Percentiles rank a stretch among this genome's conserved stretches.
These are phyloP conservation scores for Callocephalon fimbriatum DNA, from an alignment of 2,113 vertebrate species.

Conservation along the genomic window DNA sequence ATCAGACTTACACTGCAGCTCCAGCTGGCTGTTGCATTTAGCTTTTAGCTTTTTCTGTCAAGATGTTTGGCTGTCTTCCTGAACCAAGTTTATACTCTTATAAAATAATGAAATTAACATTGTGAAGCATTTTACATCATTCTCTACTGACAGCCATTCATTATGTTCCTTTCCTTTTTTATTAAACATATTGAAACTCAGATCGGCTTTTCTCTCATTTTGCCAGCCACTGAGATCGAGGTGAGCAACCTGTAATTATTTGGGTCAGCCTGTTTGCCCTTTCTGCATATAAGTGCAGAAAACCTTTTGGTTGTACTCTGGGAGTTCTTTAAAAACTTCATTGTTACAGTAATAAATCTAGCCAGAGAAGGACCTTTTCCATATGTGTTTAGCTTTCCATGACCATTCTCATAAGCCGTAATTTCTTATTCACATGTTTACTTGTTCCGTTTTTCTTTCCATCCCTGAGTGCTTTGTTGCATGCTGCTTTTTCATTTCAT, in stretches of 20 bases:
- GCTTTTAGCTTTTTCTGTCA: not conserved
- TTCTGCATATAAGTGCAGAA: not conserved
- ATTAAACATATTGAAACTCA: not conserved
- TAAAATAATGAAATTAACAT: not conserved
- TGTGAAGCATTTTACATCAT: not conserved
- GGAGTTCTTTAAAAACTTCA: not conserved
- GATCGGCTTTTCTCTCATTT: not conserved
- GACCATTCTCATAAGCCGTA: not conserved
- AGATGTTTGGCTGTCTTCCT: not conserved
- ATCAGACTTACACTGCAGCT: not conserved
- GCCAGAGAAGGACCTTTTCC: not conserved
- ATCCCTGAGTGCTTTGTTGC: not conserved
- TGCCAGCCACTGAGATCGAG: not conserved
- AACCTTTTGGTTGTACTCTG: not conserved
- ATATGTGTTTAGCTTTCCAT: not conserved
- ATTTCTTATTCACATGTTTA: not conserved
- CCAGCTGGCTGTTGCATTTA: rapidly evolving
- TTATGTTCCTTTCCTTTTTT: not conserved
- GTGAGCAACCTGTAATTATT: not conserved
- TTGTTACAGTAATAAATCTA: not conserved
- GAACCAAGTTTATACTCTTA: not conserved
- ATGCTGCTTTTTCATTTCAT: not conserved
- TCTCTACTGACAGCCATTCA: not conserved
- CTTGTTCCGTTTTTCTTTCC: not conserved
- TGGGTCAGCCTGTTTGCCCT: not conserved